A percentile compares a stretch with the other conserved stretches of the same genome.
Conservation (phyloP, 1,140 invertebrate genomes). For the Lepidostoma basale region DNA sequence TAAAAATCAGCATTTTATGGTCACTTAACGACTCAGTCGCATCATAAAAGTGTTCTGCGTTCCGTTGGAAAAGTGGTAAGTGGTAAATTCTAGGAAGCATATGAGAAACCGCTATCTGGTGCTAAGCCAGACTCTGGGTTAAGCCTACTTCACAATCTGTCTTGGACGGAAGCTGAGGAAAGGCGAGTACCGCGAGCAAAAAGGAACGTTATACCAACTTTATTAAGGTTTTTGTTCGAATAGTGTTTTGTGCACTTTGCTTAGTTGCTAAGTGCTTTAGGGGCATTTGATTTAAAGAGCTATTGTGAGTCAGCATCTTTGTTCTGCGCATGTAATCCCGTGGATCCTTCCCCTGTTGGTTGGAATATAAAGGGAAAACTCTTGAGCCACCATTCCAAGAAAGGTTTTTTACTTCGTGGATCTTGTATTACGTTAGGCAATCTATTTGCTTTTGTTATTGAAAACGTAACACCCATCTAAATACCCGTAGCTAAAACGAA, state of each 20-base stretch:
- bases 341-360: not conserved
- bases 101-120: constrained; percentile 3
- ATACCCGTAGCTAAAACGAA: no score
- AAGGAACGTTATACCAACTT: not conserved
- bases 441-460: no score
- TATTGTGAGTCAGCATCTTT: not conserved
- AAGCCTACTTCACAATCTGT: constrained; percentile 3
- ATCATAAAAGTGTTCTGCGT: not conserved
- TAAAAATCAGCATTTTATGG: constrained; percentile 20
- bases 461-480: no score
- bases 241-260: no score
- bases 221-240: not conserved
- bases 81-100: not conserved
- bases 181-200: not conserved
- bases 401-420: not conserved
- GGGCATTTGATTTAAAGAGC: not conserved
- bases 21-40: constrained; percentile 16
- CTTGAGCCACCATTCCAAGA: not conserved
- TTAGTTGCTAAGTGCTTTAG: not conserved
- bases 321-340: not conserved
- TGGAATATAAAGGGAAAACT: not conserved
- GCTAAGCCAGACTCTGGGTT: not conserved
- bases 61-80: not conserved
- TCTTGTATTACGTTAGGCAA: no score
- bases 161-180: not conserved